Conservation (phyloP, 2,888 invertebrate genomes). For the Nephrotoma guestfalica region DNA sequence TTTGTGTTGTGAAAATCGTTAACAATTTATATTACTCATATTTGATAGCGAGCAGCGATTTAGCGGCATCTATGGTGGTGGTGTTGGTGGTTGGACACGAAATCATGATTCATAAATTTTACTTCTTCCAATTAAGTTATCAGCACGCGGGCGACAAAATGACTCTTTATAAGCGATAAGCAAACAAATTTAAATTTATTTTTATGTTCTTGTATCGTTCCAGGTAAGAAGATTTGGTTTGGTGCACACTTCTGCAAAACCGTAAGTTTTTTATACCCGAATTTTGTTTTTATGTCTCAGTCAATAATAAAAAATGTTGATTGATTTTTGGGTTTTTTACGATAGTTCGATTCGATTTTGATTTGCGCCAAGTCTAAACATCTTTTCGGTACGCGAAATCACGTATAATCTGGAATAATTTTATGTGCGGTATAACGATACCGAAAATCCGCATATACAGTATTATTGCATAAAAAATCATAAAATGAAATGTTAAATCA, state of each 20-base stretch:
- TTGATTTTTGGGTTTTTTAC: not conserved
- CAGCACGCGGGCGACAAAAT: too few relatives aligned
- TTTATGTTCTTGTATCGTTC: not conserved
- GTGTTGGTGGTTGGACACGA: not conserved
- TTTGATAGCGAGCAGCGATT: not conserved
- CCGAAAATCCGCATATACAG: not conserved
- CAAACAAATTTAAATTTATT: not conserved
- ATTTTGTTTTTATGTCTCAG: not conserved
- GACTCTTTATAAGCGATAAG: not conserved
- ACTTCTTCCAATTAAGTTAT: not conserved
- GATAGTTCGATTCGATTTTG: not conserved
- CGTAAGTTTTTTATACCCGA: not conserved
- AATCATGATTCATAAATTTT: not conserved
- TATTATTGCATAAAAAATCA: not conserved
- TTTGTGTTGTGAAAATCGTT: not conserved
- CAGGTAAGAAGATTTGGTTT: not conserved
- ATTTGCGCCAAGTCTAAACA: not conserved
- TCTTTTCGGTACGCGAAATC: not conserved
- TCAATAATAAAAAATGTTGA: not conserved
- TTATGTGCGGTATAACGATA: not conserved
- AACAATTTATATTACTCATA: not conserved
- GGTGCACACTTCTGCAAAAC: not conserved
- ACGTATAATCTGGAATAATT: not conserved
- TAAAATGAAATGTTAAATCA: not conserved
- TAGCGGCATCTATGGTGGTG: not conserved